These are phyloP conservation scores for Yoshiicerus persimilis DNA, from an alignment of 1,140 invertebrate genomes.

Conservation along the genomic window DNA sequence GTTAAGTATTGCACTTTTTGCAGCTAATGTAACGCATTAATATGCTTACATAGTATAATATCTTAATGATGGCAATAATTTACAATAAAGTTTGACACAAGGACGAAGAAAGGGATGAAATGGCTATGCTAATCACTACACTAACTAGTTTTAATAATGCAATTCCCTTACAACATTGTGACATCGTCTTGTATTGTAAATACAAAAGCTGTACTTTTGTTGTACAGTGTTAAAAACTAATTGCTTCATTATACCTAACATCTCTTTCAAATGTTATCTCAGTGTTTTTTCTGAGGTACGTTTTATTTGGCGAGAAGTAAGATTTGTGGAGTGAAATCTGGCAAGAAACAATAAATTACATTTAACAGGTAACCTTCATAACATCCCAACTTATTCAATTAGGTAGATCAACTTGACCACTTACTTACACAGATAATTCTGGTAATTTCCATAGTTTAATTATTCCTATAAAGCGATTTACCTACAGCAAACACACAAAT, in stretches of 20 bases:
- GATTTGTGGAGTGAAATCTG: neutral
- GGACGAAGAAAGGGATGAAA: neutral
- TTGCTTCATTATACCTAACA: neutral
- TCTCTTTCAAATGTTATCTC: neutral
- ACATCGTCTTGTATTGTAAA: neutral
- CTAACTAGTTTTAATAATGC: neutral
- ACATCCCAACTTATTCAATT: neutral
- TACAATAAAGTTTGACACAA: neutral
- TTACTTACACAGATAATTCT: too few species aligned
- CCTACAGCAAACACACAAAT: too few species aligned
- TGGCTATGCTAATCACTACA: neutral
- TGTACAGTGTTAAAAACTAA: neutral
- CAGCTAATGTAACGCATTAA: too few species aligned
- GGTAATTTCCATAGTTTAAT: too few species aligned
- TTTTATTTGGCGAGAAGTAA: neutral
- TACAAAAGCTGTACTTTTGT: neutral
- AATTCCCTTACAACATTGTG: neutral
- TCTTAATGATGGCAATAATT: neutral
- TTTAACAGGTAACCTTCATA: neutral
- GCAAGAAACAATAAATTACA: neutral
- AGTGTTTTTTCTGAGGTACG: neutral
- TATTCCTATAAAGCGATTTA: too few species aligned
- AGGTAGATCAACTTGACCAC: too few species aligned
- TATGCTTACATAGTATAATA: too few species aligned
- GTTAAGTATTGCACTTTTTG: too few species aligned